phyloP scores from a whole-genome alignment of 2,113 vertebrate species.

The Gyps fulvus region DNA sequence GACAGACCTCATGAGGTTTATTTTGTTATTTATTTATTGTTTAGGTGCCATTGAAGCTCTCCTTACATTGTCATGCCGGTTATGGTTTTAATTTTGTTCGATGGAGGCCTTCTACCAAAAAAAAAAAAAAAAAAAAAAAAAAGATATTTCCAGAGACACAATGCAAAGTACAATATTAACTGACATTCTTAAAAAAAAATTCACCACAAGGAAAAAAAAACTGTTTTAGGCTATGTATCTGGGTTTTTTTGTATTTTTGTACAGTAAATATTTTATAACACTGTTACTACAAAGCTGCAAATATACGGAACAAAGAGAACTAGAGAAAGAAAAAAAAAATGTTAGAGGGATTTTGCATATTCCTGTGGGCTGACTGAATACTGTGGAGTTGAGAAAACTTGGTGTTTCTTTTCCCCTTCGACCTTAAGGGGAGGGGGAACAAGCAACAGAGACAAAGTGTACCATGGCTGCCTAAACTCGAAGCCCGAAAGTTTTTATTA shows the following conservation, averaged over 20 bases:
- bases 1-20: conserved; percentile 59
- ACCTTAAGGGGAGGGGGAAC: conserved; percentile 21
- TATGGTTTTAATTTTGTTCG: conserved; percentile 74
- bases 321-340: conserved; percentile 57
- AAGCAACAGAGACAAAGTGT: conserved; percentile 57
- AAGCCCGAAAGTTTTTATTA: conserved; percentile 23
- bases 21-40: conserved; percentile 52
- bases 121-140: neutral
- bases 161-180: conserved; percentile 68
- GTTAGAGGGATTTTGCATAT: conserved; percentile 72
- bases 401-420: conserved; percentile 54
- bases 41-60: conserved; percentile 80
- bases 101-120: conserved; percentile 75
- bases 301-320: conserved; percentile 51
- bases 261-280: conserved; percentile 69
- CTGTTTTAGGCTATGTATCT: conserved; percentile 66
- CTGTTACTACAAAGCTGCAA: conserved; percentile 68
- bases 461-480: conserved; percentile 30
- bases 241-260: conserved; percentile 62
- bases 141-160: conserved; percentile 73
- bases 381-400: conserved; percentile 40
- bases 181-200: conserved; percentile 61
- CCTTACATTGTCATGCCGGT: conserved; percentile 73
- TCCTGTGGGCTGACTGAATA: conserved; percentile 71
- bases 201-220: conserved; percentile 64